Conservation (phyloP, 2,113 vertebrate species). For the Deroptyus accipitrinus region DNA sequence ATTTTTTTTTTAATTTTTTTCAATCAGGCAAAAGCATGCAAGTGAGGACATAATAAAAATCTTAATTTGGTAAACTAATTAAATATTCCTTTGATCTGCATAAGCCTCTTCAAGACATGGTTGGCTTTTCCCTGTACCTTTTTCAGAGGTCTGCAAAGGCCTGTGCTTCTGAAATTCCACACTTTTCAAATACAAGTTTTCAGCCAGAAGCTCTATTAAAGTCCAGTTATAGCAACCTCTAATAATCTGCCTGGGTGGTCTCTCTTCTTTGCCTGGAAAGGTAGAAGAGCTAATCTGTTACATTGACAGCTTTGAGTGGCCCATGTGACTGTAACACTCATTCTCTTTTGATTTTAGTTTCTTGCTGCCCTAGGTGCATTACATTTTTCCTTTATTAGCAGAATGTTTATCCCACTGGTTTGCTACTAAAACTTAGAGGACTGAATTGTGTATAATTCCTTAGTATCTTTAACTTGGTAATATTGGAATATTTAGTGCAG, state of each 20-base stretch:
- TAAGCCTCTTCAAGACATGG: background rate
- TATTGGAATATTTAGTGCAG: background rate
- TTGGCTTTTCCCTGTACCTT: background rate
- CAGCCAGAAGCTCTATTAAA: background rate
- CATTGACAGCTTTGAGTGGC: background rate
- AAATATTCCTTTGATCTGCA: background rate
- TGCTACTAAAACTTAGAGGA: background rate
- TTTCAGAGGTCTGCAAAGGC: background rate
- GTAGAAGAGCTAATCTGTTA: background rate
- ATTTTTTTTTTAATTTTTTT: background rate
- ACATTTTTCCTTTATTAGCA: background rate
- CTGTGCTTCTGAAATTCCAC: background rate
- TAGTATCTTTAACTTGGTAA: background rate
- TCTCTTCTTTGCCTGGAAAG: background rate
- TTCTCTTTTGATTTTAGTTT: background rate
- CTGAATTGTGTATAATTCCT: background rate
- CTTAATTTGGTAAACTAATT: background rate
- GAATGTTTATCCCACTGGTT: background rate
- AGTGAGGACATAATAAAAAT: background rate
- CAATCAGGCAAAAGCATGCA: background rate
- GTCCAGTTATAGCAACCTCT: background rate
- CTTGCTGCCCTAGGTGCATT: background rate
- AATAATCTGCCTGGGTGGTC: background rate
- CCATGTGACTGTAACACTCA: background rate
- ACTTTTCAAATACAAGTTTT: background rate